A percentile compares a stretch with the other conserved stretches of the same genome.
Evolutionary conservation across 1,140 invertebrate species (phyloP).

Genomic region (Leptestheria dahalacensis): DNA sequence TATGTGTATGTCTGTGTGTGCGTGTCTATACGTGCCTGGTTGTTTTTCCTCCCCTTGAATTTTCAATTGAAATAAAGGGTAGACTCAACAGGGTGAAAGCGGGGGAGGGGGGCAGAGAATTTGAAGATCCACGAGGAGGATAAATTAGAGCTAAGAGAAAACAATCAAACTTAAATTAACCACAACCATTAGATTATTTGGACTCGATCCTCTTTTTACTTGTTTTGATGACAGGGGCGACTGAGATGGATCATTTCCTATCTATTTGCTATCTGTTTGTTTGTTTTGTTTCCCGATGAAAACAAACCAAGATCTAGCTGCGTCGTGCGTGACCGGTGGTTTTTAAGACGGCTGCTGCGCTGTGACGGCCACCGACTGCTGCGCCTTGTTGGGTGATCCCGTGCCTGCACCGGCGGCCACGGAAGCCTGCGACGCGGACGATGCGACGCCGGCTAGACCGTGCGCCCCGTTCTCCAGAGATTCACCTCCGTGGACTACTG

Average conservation of each 20-base stretch:
- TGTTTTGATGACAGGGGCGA: too few species aligned
- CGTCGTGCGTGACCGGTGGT: too few species aligned
- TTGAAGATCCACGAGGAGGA: too few species aligned
- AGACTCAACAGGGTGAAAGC: neutral
- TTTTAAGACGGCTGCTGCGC: neutral
- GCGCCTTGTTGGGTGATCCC: neutral
- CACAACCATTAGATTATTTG: neutral
- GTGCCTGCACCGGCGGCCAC: neutral
- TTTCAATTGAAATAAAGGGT: too few species aligned
- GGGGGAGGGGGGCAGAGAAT: neutral
- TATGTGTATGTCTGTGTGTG: too few species aligned
- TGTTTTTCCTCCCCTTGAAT: too few species aligned
- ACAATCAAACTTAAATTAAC: neutral
- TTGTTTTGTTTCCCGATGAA: too few species aligned
- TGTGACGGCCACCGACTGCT: neutral
- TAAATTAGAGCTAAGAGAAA: neutral
- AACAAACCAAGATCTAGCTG: too few species aligned
- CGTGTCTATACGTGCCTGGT: too few species aligned
- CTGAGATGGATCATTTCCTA: too few species aligned
- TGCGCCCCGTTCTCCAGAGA: constrained; percentile 21
- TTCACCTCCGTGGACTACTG: constrained; percentile 29
- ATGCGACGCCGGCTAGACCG: constrained; percentile 11
- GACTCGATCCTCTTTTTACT: too few species aligned
- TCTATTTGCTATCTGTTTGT: too few species aligned
- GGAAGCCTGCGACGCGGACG: constrained; percentile 3